Evolutionary conservation across 2,113 vertebrate species (phyloP).

Genomic region (Sterna hirundo): DNA sequence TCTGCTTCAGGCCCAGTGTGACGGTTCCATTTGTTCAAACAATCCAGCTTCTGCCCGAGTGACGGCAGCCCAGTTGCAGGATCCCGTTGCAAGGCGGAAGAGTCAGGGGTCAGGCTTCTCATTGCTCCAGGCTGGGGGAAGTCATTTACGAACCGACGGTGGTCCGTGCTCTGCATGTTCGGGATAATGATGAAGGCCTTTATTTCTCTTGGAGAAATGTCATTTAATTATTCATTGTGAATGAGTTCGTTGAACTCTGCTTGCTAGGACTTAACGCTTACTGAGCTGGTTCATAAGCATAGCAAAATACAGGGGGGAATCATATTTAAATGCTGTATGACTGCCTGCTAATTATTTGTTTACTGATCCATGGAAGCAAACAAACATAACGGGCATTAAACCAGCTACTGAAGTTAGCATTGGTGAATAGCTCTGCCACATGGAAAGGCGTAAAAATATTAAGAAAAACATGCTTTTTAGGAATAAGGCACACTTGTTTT

Average conservation of each 20-base stretch:
- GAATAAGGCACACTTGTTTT: neutral
- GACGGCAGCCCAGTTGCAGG: neutral
- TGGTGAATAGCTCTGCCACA: neutral
- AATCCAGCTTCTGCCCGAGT: neutral
- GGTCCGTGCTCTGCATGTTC: neutral
- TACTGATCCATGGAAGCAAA: neutral
- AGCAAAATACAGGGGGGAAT: neutral
- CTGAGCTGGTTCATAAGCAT: neutral
- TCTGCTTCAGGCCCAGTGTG: neutral
- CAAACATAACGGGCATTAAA: neutral
- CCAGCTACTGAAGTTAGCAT: neutral
- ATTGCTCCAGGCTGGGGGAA: neutral
- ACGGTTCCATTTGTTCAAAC: neutral
- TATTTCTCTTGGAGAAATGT: neutral
- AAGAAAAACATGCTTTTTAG: neutral
- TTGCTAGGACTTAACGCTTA: neutral
- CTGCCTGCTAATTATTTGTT: slow-evolving; percentile 14
- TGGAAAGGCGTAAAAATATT: neutral
- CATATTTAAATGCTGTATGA: neutral
- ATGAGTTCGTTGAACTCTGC: neutral
- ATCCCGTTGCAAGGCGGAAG: neutral
- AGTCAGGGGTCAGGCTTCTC: neutral
- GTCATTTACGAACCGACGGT: accelerated
- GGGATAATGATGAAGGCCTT: neutral
- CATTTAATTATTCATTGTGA: slow-evolving; percentile 36